These are phyloP conservation scores for Lophotriccus pileatus DNA, from an alignment of 2,797 vertebrate species.

Conservation along the genomic window DNA sequence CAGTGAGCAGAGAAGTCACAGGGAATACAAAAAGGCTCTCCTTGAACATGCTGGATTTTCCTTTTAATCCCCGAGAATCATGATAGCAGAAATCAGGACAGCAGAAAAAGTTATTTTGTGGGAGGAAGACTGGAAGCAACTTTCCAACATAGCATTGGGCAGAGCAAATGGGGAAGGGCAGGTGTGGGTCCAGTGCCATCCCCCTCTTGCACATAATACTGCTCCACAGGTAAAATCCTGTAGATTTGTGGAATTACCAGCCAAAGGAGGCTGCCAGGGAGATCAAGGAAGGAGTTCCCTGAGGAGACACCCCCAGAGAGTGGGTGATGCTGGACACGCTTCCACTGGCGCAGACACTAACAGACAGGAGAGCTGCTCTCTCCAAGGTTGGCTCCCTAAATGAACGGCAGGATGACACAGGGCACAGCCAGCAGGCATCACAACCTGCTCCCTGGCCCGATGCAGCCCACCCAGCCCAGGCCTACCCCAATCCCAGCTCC, in stretches of 20 bases:
- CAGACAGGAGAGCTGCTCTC: rapidly evolving
- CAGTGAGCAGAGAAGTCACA: not conserved
- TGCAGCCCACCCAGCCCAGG: not conserved
- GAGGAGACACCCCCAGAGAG: not conserved
- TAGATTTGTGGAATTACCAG: rapidly evolving
- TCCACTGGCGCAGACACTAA: rapidly evolving
- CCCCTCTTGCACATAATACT: not conserved
- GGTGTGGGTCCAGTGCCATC: rapidly evolving
- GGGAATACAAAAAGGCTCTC: not conserved
- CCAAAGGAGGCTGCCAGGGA: not conserved
- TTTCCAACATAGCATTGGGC: not conserved
- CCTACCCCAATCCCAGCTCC: not conserved
- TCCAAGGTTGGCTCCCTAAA: not conserved
- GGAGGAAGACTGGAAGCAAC: not conserved
- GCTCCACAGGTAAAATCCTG: not conserved
- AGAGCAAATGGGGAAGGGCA: not conserved
- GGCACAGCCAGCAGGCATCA: not conserved
- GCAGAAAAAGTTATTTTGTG: not conserved
- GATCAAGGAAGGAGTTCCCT: rapidly evolving
- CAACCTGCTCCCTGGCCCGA: not conserved
- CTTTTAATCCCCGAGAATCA: rapidly evolving
- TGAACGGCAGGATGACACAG: rapidly evolving
- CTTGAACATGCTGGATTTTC: not conserved
- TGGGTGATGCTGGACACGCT: rapidly evolving
- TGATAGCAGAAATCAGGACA: rapidly evolving